These are phyloP conservation scores for Speoplatyrhinus poulsoni DNA, from an alignment of 2,113 vertebrate species.

Conservation along the genomic window DNA sequence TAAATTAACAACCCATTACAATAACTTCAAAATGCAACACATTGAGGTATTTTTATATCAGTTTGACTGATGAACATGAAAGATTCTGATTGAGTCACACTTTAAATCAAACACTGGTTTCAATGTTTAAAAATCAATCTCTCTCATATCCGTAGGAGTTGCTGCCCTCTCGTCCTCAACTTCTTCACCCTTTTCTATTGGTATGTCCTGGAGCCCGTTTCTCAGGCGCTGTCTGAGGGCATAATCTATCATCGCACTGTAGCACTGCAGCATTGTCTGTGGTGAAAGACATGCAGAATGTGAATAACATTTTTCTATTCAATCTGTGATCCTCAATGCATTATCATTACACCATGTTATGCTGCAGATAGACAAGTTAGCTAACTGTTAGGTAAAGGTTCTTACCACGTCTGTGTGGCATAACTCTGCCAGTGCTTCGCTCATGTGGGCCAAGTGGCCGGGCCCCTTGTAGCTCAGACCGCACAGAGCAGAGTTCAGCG, in stretches of 20 bases:
- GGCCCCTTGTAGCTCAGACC: conserved; percentile 62
- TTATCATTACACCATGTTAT: too few relatives aligned
- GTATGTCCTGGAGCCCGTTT: conserved; percentile 44
- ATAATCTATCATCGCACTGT: conserved; percentile 76
- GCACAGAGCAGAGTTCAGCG: conserved; percentile 73
- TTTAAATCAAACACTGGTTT: conserved; percentile 14
- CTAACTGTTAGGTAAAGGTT: neutral
- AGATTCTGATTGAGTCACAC: conserved; percentile 46
- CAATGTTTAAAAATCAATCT: conserved; percentile 73
- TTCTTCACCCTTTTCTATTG: conserved; percentile 60
- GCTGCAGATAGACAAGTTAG: neutral
- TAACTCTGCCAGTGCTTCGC: conserved; percentile 63
- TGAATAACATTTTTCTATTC: too few relatives aligned
- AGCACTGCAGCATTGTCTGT: conserved; percentile 75
- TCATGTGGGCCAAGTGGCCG: conserved; percentile 39
- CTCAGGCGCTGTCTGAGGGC: conserved; percentile 72
- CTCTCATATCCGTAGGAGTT: conserved; percentile 78
- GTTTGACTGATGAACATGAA: conserved; percentile 69
- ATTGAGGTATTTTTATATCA: conserved; percentile 61
- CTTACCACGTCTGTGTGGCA: conserved; percentile 74
- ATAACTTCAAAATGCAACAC: conserved; percentile 25
- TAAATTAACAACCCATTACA: conserved; percentile 61
- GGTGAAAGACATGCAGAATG: neutral
- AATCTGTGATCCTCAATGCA: too few relatives aligned
- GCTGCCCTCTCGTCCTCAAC: conserved; percentile 69